Evolutionary conservation across 2,113 vertebrate species (phyloP), one percentile per base, ranked within the genome.

Genomic region (Oncorhynchus nerka): DNA sequence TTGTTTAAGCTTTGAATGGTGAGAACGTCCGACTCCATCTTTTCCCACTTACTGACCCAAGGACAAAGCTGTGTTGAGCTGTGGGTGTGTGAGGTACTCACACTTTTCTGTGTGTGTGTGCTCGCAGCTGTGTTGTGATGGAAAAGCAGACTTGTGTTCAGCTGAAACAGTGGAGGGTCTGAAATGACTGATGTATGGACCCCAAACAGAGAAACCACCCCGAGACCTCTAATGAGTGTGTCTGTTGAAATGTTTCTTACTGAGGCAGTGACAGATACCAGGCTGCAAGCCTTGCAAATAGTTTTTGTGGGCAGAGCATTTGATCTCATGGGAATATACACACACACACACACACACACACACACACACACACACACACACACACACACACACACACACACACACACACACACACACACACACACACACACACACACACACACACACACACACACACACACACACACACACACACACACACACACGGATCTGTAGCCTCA

Each of bases 31-130:
- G 70, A 80, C 55, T 77, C 76, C 67, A 77, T 34, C 65, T 81
- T 76, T 84, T 85, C 84, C 81, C 85, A 87, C 70, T 78, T 81
- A 69, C 78, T 78, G 70, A 84, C 75, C 48, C 69, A 71, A 66
- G 79, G 76, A 66, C 57, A 70, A 34, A 39, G 49, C 69, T 20
- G 24, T 20, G 24, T 66, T 73, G 28, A 59, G 39, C 22, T 70
- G 57, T 45, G 34, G 1, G 57, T 32, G 65, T 69, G 74, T 24
- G 45, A 61, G 22, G n/a, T 32, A 45, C 32, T 22, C 20, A 13
- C n/a, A 65, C 34, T 74, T 51, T 59, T 1, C 20, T 70, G 57
- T 45, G 34, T 1, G 57, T 32, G 65, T 69, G 74, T 16, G 45
- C 32, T 20, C 20, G 13, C 13, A 16, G 26, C 26, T 71, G 20